These are phyloP conservation scores for Paratrypauchen microcephalus DNA, from an alignment of 2,797 vertebrate genomes.

Conservation along the genomic window DNA sequence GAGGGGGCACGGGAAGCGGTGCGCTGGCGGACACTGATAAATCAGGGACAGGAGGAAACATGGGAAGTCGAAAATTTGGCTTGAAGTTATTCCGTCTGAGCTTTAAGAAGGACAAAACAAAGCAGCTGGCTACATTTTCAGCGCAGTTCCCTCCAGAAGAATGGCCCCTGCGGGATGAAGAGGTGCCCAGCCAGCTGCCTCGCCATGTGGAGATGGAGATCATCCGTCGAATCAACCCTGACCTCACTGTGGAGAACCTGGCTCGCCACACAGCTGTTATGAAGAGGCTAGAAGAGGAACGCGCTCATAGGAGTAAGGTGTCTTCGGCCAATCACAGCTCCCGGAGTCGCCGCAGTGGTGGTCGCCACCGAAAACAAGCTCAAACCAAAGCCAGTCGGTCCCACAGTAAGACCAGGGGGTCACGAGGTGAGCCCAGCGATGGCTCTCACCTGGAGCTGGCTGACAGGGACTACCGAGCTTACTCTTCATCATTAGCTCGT, in stretches of 20 bases:
- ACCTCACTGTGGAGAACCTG: conserved; percentile 96
- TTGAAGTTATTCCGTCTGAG: conserved; percentile 95
- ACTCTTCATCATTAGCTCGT: conserved; percentile 87
- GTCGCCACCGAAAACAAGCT: conserved; percentile 89
- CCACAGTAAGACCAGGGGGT: conserved; percentile 92
- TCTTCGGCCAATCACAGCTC: conserved; percentile 94
- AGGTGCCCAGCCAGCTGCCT: conserved; percentile 88
- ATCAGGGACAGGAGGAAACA: conserved; percentile 86
- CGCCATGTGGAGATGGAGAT: conserved; percentile 97
- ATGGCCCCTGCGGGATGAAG: conserved; percentile 95
- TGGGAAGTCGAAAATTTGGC: conserved; percentile 89
- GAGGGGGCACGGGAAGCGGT: conserved; percentile 68
- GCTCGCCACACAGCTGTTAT: conserved; percentile 96
- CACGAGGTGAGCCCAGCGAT: conserved; percentile 87
- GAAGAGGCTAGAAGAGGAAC: conserved; percentile 97
- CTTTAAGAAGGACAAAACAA: conserved; percentile 98
- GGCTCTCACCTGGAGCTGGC: conserved; percentile 86
- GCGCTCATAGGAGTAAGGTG: conserved; percentile 91
- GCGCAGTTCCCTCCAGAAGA: conserved; percentile 98
- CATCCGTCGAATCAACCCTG: conserved; percentile 96
- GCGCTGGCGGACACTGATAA: conserved; percentile 10
- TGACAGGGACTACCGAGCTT: conserved; percentile 90
- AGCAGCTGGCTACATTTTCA: conserved; percentile 95
- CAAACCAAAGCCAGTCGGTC: conserved; percentile 88
- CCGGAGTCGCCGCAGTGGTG: conserved; percentile 89